A percentile compares a stretch with the other conserved stretches of the same genome.
Conservation (phyloP, 30 jellyfish, hydroid and myxozoan species). For the Pseudorhiza aurosa region DNA sequence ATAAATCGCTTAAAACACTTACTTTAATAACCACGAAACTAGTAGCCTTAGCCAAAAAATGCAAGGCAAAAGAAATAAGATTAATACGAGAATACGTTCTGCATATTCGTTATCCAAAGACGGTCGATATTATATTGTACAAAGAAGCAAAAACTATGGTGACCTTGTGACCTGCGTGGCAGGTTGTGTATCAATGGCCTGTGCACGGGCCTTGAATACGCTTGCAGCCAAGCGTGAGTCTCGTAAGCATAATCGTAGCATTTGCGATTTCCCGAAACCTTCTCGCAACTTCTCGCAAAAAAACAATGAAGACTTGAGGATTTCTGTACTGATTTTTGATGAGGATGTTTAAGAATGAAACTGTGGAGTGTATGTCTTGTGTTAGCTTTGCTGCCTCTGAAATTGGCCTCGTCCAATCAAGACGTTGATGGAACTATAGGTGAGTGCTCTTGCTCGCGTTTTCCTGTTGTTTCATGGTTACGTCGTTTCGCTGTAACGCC, state of each 20-base stretch:
- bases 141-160: slow-evolving; percentile 30
- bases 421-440: slow-evolving; percentile 77
- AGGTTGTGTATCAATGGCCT: slow-evolving; percentile 45
- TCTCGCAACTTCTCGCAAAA: neutral
- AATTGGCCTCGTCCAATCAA: neutral
- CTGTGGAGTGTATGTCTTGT: slow-evolving; percentile 15
- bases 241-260: neutral
- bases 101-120: no score
- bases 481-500: no score
- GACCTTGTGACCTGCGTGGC: slow-evolving; percentile 70
- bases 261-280: neutral
- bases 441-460: no score
- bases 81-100: neutral
- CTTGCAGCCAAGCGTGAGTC: slow-evolving; percentile 59
- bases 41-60: no score
- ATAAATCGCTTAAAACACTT: neutral
- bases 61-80: no score
- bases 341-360: slow-evolving; percentile 52
- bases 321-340: neutral
- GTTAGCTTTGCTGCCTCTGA: slow-evolving; percentile 14
- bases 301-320: neutral
- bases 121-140: neutral
- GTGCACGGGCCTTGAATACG: slow-evolving; percentile 45
- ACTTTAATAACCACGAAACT: no score
- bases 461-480: no score